Conservation (phyloP, 1,140 invertebrate genomes). For the Lineus longissimus region DNA sequence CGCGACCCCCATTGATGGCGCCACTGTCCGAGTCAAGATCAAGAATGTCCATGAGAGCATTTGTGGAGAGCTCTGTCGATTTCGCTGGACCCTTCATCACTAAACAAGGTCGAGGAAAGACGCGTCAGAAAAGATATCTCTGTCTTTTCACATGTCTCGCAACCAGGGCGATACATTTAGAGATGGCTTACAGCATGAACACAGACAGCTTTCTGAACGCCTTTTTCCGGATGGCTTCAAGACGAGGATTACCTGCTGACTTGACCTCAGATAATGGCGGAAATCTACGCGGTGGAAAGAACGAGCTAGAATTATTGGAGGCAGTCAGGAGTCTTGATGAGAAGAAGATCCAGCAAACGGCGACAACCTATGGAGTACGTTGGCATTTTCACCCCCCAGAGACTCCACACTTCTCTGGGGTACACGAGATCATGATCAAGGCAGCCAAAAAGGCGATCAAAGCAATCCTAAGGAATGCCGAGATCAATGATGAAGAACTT, state of each 20-base stretch:
- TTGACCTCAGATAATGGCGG: slow-evolving; percentile 18
- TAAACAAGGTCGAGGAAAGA: slow-evolving; percentile 14
- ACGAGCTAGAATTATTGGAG: slow-evolving; percentile 1
- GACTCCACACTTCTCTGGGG: slow-evolving; percentile 15
- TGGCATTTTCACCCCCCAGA: slow-evolving; percentile 10
- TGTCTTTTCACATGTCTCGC: slow-evolving; percentile 21
- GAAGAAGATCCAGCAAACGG: not conserved
- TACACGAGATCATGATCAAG: slow-evolving; percentile 13
- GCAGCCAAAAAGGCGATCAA: slow-evolving; percentile 8
- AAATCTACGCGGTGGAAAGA: slow-evolving; percentile 16
- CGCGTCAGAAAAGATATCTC: slow-evolving; percentile 10
- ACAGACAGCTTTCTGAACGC: slow-evolving; percentile 15
- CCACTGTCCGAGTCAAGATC: slow-evolving; percentile 8
- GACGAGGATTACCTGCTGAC: slow-evolving; percentile 11
- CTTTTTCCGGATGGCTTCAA: slow-evolving; percentile 3
- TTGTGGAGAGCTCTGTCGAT: slow-evolving; percentile 4
- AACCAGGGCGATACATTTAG: slow-evolving; percentile 18
- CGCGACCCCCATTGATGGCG: slow-evolving; percentile 11
- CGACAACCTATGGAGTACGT: slow-evolving; percentile 6
- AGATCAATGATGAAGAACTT: slow-evolving; percentile 9
- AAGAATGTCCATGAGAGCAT: not conserved
- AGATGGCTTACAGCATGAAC: slow-evolving; percentile 10
- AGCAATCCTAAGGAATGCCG: not conserved
- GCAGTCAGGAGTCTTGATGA: not conserved
- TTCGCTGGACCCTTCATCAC: slow-evolving; percentile 17